Evolutionary conservation across 2,113 vertebrate genomes (phyloP).

Genomic region (Marcusenius ussheri): DNA sequence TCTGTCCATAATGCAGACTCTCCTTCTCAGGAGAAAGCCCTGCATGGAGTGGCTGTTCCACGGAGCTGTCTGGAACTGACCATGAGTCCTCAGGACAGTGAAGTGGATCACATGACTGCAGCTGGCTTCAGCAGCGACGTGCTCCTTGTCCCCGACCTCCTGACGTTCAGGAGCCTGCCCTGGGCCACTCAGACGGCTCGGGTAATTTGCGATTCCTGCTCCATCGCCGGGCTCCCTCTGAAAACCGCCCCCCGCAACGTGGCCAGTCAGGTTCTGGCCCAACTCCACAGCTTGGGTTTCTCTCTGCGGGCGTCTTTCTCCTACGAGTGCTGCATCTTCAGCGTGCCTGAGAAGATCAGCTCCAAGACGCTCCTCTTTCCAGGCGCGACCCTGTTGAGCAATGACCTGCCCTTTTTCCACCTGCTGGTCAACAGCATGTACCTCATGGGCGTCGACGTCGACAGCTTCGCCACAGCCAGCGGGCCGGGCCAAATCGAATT

Average conservation of each 20-base stretch:
- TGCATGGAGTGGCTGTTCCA: constrained; percentile 77
- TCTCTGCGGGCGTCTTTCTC: constrained; percentile 76
- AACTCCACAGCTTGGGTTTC: constrained; percentile 74
- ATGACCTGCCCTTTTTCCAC: constrained; percentile 82
- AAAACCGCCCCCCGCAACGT: constrained; percentile 79
- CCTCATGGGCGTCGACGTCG: constrained; percentile 77
- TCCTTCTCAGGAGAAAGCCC: constrained; percentile 73
- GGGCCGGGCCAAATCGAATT: constrained; percentile 88
- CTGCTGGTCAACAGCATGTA: constrained; percentile 84
- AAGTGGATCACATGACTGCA: constrained; percentile 69
- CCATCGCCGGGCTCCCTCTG: constrained; percentile 67
- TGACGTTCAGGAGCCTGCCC: constrained; percentile 74
- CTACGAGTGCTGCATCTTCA: constrained; percentile 84
- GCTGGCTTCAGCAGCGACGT: constrained; percentile 81
- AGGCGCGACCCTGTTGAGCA: constrained; percentile 72
- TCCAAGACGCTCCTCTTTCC: constrained; percentile 81
- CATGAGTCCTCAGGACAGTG: constrained; percentile 70
- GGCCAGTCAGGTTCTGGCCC: constrained; percentile 73
- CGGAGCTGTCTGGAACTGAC: constrained; percentile 84
- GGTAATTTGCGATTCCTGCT: constrained; percentile 87
- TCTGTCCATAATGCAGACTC: background rate
- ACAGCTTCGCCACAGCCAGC: constrained; percentile 79
- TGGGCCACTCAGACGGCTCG: constrained; percentile 82
- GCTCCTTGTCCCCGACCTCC: constrained; percentile 79
- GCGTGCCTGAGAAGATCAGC: constrained; percentile 70